phyloP scores from a whole-genome alignment of 2,113 vertebrate species.

The Narcine bancroftii region DNA sequence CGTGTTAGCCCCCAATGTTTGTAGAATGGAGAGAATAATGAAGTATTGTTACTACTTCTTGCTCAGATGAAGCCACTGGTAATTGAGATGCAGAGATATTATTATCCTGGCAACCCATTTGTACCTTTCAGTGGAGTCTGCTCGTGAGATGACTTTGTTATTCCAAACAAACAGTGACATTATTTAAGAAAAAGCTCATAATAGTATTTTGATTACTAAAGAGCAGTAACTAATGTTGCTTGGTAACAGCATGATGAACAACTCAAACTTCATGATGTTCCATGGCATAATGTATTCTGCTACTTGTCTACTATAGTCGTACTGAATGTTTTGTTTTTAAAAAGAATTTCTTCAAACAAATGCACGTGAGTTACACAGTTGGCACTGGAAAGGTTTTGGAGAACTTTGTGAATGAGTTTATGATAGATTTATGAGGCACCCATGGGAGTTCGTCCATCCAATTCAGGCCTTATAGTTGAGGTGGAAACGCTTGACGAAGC shows the following conservation, averaged over 20 bases:
- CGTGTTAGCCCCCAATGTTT: neutral
- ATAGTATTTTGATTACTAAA: slow-evolving; percentile 17
- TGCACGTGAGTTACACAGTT: neutral
- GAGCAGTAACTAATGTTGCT: neutral
- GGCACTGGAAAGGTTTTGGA: neutral
- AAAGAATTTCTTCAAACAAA: neutral
- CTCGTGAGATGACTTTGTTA: slow-evolving; percentile 11
- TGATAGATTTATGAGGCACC: neutral
- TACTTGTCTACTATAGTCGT: neutral
- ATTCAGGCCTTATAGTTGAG: too few species aligned
- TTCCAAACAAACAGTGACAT: slow-evolving; percentile 3
- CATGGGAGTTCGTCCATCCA: too few species aligned
- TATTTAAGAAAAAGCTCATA: neutral
- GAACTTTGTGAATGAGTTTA: neutral
- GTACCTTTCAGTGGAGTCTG: neutral
- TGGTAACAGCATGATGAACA: slow-evolving; percentile 25
- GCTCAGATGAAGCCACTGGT: neutral
- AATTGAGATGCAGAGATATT: neutral
- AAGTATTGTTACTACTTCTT: neutral
- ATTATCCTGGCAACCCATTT: slow-evolving; percentile 27
- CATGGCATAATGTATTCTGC: neutral
- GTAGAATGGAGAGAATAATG: neutral
- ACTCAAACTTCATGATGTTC: slow-evolving; percentile 16
- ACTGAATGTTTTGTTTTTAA: neutral
- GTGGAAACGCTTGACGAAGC: too few species aligned